These are phyloP conservation scores for Microplitis mediator DNA, from an alignment of 1,140 invertebrate genomes.

Conservation along the genomic window DNA sequence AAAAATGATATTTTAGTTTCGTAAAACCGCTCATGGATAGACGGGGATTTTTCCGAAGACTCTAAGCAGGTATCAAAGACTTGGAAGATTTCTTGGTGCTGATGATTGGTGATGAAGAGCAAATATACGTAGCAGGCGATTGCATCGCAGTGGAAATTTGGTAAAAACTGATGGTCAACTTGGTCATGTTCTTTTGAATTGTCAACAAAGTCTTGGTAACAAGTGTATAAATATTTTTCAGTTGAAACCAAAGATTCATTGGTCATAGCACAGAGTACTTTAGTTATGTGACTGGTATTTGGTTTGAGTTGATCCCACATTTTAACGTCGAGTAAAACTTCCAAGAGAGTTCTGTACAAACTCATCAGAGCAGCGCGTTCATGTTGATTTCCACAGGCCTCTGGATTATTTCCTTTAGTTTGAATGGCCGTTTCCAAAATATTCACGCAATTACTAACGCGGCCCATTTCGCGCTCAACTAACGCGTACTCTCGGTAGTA, in stretches of 20 bases:
- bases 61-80: slow-evolving; percentile 46
- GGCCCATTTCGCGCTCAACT: slow-evolving; percentile 65
- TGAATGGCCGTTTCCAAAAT: slow-evolving; percentile 62
- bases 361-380: slow-evolving; percentile 53
- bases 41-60: slow-evolving; percentile 37
- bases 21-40: slow-evolving; percentile 52
- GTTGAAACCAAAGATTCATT: slow-evolving; percentile 35
- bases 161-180: slow-evolving; percentile 57
- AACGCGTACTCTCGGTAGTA: slow-evolving; percentile 71
- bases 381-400: slow-evolving; percentile 34
- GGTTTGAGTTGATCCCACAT: slow-evolving; percentile 33
- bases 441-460: slow-evolving; percentile 53
- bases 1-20: slow-evolving; percentile 56
- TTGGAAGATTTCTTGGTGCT: slow-evolving; percentile 36
- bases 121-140: slow-evolving; percentile 65
- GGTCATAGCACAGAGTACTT: slow-evolving; percentile 41
- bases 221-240: slow-evolving; percentile 44
- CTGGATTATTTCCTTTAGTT: slow-evolving; percentile 42
- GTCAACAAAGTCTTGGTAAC: slow-evolving; percentile 40
- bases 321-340: slow-evolving; percentile 50
- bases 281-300: slow-evolving; percentile 37
- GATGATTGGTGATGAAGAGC: slow-evolving; percentile 51
- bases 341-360: slow-evolving; percentile 58
- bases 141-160: slow-evolving; percentile 63
- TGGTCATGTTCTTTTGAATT: slow-evolving; percentile 21